Conservation (phyloP, 2,888 invertebrate species). For the Rhopalosiphum nymphaeae region DNA sequence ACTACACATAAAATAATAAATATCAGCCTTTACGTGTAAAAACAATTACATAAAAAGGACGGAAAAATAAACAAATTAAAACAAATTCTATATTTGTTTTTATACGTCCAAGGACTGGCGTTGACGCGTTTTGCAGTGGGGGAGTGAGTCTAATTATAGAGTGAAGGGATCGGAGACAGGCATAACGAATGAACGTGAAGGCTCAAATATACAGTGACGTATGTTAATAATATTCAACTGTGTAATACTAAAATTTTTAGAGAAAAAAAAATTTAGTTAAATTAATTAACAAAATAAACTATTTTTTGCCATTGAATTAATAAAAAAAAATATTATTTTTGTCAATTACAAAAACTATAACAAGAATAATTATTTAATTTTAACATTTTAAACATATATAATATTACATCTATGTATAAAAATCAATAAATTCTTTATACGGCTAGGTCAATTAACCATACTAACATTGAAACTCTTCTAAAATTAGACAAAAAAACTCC, state of each 20-base stretch:
- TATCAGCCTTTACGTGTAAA: slow-evolving; percentile 11
- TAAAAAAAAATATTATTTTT: background rate
- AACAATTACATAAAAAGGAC: slow-evolving; percentile 18
- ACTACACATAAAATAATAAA: background rate
- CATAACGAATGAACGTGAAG: slow-evolving; percentile 31
- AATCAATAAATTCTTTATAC: background rate
- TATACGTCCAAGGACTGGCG: slow-evolving; percentile 3
- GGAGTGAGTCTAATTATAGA: slow-evolving; percentile 62
- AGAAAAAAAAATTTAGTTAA: background rate
- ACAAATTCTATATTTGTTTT: slow-evolving; percentile 49
- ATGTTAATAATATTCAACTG: slow-evolving; percentile 25
- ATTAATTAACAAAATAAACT: background rate
- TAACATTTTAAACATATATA: background rate
- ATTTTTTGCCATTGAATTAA: background rate
- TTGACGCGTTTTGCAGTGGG: slow-evolving; percentile 48
- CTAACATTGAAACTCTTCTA: background rate
- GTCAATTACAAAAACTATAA: background rate
- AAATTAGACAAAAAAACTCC: background rate
- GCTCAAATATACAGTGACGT: slow-evolving; percentile 21
- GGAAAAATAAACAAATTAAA: slow-evolving; percentile 30
- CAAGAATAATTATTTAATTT: background rate
- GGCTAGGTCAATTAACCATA: background rate
- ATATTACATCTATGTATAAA: background rate
- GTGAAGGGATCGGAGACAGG: slow-evolving; percentile 50
- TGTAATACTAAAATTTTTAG: background rate